Evolutionary conservation across 2,113 vertebrate species (phyloP), one percentile per base, ranked within the genome.

Genomic region (Hirundichthys speculiger): DNA sequence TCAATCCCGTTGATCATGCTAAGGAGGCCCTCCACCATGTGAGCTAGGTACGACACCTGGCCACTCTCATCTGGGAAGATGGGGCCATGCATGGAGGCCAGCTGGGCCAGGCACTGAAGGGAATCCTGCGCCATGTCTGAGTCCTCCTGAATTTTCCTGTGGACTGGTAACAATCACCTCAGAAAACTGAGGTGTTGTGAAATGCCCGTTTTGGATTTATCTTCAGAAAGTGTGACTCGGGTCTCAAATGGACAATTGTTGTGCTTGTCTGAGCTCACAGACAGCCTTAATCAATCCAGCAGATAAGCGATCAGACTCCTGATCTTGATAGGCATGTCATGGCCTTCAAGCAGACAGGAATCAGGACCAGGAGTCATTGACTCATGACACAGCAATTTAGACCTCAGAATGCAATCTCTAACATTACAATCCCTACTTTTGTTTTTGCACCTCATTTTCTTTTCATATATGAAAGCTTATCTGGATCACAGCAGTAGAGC

Each of bases 51-150:
- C 86, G 97, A 96, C 39, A 98, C 92, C 92, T 98, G 97, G 30
- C 97, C 95, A 3, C 94, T 94, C 93, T 99, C 96, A 25, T 99
- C 96, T 0, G 96, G 97, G 85, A 99, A 99, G 86, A 99, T 82
- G 47, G 97, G 95, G 71, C 98, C 97, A 0, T 99, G 96, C 88
- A 99, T 93, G 83, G 97, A 99, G 0, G 97, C 97, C 83, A 99
- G 91, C 92, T 99, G 98, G 79, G 98, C 96, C 88, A 99, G 91
- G 86, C 98, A 99, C 91, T 99, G 97, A 48, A 99, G 92, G 1
- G 98, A 98, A 85, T 99, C 98, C 92, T 99, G 97, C 57, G 98
- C 97, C 98, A 99, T 99, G 91, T 99, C 97, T 1, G 97, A 96
- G 89, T 99, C 98, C 88, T 99, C 96, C 76, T 96, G 94, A 84